Base-by-base conservation (phyloP, 2,797 vertebrate species). In the Poecilia gillii region DNA sequence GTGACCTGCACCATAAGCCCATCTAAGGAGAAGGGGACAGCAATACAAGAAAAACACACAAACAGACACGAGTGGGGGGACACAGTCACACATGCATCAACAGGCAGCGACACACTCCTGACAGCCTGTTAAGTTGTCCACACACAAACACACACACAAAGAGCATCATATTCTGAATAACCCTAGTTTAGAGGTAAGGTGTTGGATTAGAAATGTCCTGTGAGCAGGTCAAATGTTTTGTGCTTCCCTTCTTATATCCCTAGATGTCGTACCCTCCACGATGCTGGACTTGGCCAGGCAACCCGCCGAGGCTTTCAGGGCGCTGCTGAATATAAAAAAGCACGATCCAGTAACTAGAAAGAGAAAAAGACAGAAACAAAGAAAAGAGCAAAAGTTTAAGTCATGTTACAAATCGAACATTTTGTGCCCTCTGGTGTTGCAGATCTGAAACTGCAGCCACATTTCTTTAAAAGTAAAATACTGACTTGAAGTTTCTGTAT, bases 1-100 rank as follows among this genome's bases (percentile, higher is more conserved):
- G 97, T 98, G 94, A 99, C 98, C 95, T 99, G 99, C 90, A 99
- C 98, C 98, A 99, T 98, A 73, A 99, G 96, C 49, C 99, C 98
- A 92, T 99, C 99, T 99, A 57, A 70, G 94, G 78, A 85, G 81
- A 88, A 75, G 94, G 82, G 88, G 85, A 89, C 80, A 93, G 86
- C 90, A 39, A 88, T 91, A 92, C 90, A 87, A 89, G 85, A 90
- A 88, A 89, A 91, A 92, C 90, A 92, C 93, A 93, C 91, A 88
- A 75, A 88, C 90, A 84, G 59, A 92, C 87, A 87, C 62, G 75
- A 88, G 89, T 73, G 59, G 68, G 82, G 68, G 74, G 77, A 68
- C n/a, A 79, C 75, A 78, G 41, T 76, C 77, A 75, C 84, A 77
- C 81, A 80, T 33, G 77, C 89, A 84, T 84, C 57, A 75, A 91